Evolutionary conservation across 2,888 invertebrate genomes (phyloP).

Genomic region (Lasioglossum lativentre): DNA sequence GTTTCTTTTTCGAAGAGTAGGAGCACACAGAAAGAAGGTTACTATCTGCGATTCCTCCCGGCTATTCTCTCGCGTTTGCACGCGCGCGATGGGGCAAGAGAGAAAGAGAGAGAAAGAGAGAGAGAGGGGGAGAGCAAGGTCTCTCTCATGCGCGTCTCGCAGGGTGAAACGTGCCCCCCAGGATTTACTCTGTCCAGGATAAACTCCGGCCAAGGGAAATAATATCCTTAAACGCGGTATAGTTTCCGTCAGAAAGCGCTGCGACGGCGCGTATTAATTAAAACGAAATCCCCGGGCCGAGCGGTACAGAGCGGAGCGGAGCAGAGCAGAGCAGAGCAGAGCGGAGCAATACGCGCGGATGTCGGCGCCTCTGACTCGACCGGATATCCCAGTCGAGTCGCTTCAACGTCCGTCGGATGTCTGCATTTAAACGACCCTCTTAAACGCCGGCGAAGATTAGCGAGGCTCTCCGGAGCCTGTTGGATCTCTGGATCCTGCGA

Average conservation of each 20-base stretch:
- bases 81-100: not conserved
- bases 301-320: not conserved
- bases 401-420: constrained; percentile 22
- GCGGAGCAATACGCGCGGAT: not conserved
- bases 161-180: constrained; percentile 29
- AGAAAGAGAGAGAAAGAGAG: not conserved
- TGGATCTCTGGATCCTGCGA: not conserved
- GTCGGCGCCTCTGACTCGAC: not conserved
- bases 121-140: not conserved
- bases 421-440: constrained; percentile 26
- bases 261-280: constrained; percentile 46
- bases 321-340: too few species aligned
- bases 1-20: not conserved
- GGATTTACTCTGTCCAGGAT: constrained; percentile 51
- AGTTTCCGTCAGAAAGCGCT: constrained; percentile 28
- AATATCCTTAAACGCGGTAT: constrained; percentile 48
- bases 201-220: constrained; percentile 24
- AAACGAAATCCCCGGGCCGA: constrained; percentile 26
- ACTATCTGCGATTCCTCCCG: not conserved
- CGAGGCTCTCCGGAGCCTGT: not conserved
- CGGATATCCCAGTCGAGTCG: constrained; percentile 13
- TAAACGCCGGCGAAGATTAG: constrained; percentile 10
- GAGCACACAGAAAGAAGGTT: not conserved
- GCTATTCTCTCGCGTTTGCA: constrained; percentile 12
- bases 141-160: not conserved